Evolutionary conservation across 53 echinoderm and acorn worm genomes (phyloP), one percentile per base, ranked within the genome.

Genomic region (Astropecten irregularis): DNA sequence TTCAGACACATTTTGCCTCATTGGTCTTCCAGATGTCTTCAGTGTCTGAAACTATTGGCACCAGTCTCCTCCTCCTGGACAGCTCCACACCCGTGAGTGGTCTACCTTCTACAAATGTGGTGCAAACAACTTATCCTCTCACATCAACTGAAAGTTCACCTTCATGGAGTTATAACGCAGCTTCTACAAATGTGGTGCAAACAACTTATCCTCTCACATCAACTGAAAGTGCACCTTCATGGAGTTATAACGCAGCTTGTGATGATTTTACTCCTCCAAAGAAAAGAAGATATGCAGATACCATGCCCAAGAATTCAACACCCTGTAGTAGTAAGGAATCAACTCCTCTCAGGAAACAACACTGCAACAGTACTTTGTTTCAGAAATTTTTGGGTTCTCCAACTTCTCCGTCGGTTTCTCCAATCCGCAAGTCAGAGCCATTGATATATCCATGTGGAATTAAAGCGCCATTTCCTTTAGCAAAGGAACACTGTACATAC

Each of bases 361-460:
- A 34, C 64, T 63, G 37, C 64, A 63, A 63, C 64, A 63, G 64
- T 63, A 63, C 31, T 63, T 63, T 63, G 64, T 63, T 63, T 63
- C 64, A 63, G 37, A 63, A 63, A 63, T 63, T 31, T 63, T 16
- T 3, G 29, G 64, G 33, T 63, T 63, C 28, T n/a, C n/a, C n/a
- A n/a, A n/a, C n/a, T n/a, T n/a, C n/a, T 0, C 64, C 36, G 64
- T 35, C 31, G 29, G 64, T 63, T 63, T 63, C 64, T 63, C 64
- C 37, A 63, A 63, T 63, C 64, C 33, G 64, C 36, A 63, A 63
- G 64, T 63, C 64, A 31, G 31, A 15, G 64, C 64, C 64, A 63
- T 63, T 63, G 64, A 63, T 32, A 0, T 63, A 63, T 54, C 64
- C 64, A 63, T 63, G 64, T 63, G 64, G 64, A 63, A 63, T 63